Conservation (phyloP, 2,113 vertebrate species). For the Eira barbara region DNA sequence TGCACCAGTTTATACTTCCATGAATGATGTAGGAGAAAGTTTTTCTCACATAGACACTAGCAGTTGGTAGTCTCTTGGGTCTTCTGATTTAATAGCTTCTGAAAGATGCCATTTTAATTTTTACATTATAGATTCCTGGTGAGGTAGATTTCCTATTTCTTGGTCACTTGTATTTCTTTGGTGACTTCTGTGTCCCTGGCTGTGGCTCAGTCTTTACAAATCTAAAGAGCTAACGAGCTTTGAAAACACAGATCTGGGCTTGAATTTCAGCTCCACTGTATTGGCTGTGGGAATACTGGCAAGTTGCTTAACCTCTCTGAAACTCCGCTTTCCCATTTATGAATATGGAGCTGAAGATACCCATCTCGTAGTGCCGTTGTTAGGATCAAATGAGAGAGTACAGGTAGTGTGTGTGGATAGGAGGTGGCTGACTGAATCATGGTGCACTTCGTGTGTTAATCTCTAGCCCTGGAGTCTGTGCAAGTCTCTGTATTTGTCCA, state of each 20-base stretch:
- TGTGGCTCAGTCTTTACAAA: not conserved
- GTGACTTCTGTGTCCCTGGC: not conserved
- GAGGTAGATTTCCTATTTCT: not conserved
- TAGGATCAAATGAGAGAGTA: not conserved
- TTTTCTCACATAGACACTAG: not conserved
- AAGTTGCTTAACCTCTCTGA: not conserved
- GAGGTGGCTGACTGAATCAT: too few species aligned
- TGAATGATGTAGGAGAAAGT: not conserved
- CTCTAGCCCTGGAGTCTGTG: not conserved
- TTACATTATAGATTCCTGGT: not conserved
- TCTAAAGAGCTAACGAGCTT: not conserved
- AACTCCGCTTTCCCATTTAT: not conserved
- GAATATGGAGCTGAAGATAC: not conserved
- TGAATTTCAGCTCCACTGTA: not conserved
- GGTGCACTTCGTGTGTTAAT: fast-evolving
- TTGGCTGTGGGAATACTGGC: not conserved
- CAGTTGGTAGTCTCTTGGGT: not conserved
- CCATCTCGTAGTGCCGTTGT: not conserved
- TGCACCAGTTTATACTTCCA: not conserved
- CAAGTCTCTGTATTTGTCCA: not conserved
- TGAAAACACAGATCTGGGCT: not conserved
- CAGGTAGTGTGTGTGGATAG: not conserved
- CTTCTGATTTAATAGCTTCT: not conserved
- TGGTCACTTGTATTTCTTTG: not conserved
- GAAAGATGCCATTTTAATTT: not conserved